phyloP scores from a whole-genome alignment of 2,797 vertebrate species.

The Gambusia yucatana region DNA sequence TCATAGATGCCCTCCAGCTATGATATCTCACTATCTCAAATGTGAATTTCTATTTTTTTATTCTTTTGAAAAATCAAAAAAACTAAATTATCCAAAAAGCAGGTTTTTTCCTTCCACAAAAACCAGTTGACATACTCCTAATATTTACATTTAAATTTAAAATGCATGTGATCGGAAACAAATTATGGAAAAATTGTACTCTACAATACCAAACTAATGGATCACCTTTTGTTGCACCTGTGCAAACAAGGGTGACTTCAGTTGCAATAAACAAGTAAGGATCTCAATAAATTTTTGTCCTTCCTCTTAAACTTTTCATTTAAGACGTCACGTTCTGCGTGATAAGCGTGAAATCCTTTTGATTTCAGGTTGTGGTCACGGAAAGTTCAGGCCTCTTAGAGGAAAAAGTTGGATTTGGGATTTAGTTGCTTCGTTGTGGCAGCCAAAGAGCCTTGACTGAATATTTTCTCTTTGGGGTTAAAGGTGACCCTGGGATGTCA shows the following conservation, averaged over 20 bases:
- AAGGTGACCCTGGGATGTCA: slow-evolving; percentile 73
- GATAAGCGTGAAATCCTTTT: slow-evolving; percentile 79
- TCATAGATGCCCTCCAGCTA: too few species aligned
- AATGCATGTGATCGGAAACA: not conserved
- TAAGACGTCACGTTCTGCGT: slow-evolving; percentile 71
- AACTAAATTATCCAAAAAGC: not conserved
- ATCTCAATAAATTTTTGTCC: slow-evolving; percentile 53
- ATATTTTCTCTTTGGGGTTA: slow-evolving; percentile 68
- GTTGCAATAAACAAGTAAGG: slow-evolving; percentile 62
- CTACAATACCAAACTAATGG: not conserved
- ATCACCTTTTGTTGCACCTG: slow-evolving; percentile 56
- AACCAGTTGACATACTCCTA: not conserved
- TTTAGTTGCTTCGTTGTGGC: slow-evolving; percentile 70
- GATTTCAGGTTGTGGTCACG: slow-evolving; percentile 77
- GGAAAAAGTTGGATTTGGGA: slow-evolving; percentile 65
- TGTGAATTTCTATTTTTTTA: not conserved
- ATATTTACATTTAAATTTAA: not conserved
- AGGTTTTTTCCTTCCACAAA: not conserved
- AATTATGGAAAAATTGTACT: not conserved
- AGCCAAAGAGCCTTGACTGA: slow-evolving; percentile 63
- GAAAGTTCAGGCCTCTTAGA: slow-evolving; percentile 75
- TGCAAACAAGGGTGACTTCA: slow-evolving; percentile 39
- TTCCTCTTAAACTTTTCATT: slow-evolving; percentile 42
- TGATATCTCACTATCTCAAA: not conserved
- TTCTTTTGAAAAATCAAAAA: not conserved